phyloP scores from a whole-genome alignment of 2,113 vertebrate species.

The Cervus canadensis region DNA sequence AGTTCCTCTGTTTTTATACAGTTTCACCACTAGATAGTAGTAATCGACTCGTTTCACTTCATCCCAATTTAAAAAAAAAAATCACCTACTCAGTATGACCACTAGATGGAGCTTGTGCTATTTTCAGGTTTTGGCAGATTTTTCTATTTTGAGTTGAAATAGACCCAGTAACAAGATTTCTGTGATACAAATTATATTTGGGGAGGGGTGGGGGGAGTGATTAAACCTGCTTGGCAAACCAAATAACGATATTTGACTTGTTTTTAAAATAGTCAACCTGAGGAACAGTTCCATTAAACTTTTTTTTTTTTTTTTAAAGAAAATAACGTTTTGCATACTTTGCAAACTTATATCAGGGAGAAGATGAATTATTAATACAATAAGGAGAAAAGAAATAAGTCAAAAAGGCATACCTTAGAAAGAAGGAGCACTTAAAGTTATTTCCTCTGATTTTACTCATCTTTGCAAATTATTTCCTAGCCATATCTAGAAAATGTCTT shows the following conservation, averaged over 20 bases:
- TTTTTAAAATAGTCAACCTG: background rate
- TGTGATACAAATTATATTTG: background rate
- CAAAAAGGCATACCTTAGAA: background rate
- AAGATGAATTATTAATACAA: background rate
- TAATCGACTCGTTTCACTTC: background rate
- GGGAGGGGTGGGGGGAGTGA: fast-evolving
- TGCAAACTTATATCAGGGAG: background rate
- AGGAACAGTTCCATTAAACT: background rate
- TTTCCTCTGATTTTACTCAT: background rate
- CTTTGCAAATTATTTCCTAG: background rate
- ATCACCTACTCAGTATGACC: conserved; percentile 1
- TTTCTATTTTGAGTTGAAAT: background rate
- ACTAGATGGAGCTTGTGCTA: conserved; percentile 63
- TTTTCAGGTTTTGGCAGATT: background rate
- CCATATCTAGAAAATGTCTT: background rate
- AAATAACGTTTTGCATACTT: background rate
- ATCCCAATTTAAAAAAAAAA: background rate
- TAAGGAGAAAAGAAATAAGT: background rate
- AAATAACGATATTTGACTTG: background rate
- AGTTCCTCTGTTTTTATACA: background rate
- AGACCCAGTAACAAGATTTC: conserved; percentile 41
- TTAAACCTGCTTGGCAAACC: background rate
- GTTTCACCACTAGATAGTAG: background rate
- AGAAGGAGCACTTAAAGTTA: background rate
- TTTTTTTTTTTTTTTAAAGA: background rate